A percentile compares a stretch with the other conserved stretches of the same genome.
Conservation (phyloP, 2,797 vertebrate species). For the Nyctalus aviator region DNA sequence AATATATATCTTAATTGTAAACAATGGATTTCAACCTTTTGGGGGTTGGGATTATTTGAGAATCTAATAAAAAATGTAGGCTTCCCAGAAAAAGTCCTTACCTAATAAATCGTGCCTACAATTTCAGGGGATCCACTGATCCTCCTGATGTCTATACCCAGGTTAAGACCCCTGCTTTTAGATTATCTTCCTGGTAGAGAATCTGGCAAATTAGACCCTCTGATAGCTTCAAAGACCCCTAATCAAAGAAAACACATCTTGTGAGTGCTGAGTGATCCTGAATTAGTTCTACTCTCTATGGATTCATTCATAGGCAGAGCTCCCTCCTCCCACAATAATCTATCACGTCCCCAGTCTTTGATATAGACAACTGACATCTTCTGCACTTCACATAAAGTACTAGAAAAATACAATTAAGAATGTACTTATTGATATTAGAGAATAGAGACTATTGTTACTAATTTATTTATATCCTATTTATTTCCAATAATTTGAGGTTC, state of each 20-base stretch:
- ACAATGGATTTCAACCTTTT: not conserved
- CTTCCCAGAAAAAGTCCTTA: not conserved
- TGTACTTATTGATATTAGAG: not conserved
- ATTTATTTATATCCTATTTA: no score
- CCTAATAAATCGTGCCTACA: not conserved
- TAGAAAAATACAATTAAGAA: not conserved
- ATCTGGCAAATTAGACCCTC: not conserved
- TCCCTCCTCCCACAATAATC: not conserved
- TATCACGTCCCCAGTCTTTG: not conserved
- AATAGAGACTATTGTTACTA: not conserved
- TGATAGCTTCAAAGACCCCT: not conserved
- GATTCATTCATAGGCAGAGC: not conserved
- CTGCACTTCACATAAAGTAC: not conserved
- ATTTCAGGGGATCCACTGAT: not conserved
- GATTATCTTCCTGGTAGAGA: not conserved
- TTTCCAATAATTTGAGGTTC: no score
- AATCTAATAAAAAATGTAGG: not conserved
- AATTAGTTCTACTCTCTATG: not conserved
- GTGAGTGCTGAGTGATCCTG: not conserved
- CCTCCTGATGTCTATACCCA: no score
- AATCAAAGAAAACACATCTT: not conserved
- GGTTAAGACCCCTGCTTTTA: not conserved
- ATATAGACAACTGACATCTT: not conserved
- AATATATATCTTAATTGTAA: not conserved
- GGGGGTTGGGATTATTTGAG: not conserved